phyloP scores from a whole-genome alignment of 2,888 invertebrate species.

The Syritta pipiens region DNA sequence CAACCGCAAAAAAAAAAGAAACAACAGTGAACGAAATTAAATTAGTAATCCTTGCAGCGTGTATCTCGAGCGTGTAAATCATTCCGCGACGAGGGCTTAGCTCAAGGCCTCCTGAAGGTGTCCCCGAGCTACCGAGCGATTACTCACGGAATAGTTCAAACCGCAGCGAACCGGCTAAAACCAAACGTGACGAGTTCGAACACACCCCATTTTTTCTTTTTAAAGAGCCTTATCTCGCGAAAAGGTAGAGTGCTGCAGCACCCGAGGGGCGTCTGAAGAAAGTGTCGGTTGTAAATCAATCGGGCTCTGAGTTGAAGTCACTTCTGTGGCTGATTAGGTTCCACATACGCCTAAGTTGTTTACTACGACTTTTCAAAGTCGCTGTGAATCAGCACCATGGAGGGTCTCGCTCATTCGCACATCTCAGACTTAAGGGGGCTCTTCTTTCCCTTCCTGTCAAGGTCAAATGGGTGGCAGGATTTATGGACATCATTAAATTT shows the following conservation, averaged over 20 bases:
- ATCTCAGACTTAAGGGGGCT: too few species aligned
- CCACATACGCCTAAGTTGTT: conserved; percentile 3
- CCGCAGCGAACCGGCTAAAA: conserved; percentile 55
- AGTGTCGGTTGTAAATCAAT: conserved; percentile 17
- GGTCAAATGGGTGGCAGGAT: too few species aligned
- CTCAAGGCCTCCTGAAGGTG: conserved; percentile 9
- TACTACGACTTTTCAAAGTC: not conserved
- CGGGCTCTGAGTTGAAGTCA: not conserved
- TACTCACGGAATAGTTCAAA: conserved; percentile 44
- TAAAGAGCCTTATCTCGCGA: conserved; percentile 3
- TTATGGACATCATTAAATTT: too few species aligned
- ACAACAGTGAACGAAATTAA: not conserved
- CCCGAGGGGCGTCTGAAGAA: not conserved
- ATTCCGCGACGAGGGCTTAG: not conserved
- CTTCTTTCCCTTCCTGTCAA: too few species aligned
- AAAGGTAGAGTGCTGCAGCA: not conserved
- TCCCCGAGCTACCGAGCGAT: conserved; percentile 15
- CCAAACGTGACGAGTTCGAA: conserved; percentile 13
- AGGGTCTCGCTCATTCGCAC: too few species aligned
- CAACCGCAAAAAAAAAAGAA: not conserved
- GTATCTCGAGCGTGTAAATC: conserved; percentile 16
- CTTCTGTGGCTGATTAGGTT: conserved; percentile 5
- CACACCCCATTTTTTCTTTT: not conserved
- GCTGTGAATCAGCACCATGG: too few species aligned
- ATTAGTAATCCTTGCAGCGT: not conserved